phyloP scores from a whole-genome alignment of 1,140 invertebrate genomes.

The Pygmarrhopalites habei region DNA sequence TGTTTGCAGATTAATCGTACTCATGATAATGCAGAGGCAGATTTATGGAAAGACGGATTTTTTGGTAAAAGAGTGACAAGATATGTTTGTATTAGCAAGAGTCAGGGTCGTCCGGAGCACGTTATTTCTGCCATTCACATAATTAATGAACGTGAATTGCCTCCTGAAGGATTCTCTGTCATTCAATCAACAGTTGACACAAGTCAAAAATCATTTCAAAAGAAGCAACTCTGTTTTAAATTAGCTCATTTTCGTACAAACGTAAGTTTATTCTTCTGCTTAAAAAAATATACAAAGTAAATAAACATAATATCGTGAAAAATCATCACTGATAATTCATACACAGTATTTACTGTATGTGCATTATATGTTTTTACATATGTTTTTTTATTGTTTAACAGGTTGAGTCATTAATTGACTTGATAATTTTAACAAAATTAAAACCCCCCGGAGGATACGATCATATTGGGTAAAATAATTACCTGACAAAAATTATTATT shows the following conservation, averaged over 20 bases:
- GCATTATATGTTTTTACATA: too few relatives aligned
- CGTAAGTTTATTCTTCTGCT: too few relatives aligned
- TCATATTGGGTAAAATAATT: slow-evolving; percentile 42
- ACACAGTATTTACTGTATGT: too few relatives aligned
- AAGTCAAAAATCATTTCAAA: slow-evolving; percentile 47
- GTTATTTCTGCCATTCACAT: slow-evolving; percentile 45
- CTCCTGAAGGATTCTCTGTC: slow-evolving; percentile 46
- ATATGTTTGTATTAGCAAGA: slow-evolving; percentile 48
- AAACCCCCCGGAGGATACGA: slow-evolving; percentile 46
- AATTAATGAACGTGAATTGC: slow-evolving; percentile 45
- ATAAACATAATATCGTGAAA: too few relatives aligned
- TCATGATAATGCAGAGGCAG: slow-evolving; percentile 47
- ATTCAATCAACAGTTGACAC: slow-evolving; percentile 43
- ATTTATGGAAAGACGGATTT: slow-evolving; percentile 49
- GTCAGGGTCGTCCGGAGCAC: slow-evolving; percentile 44
- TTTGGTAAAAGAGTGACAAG: slow-evolving; percentile 45
- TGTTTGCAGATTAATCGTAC: slow-evolving; percentile 41
- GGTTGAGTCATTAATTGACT: slow-evolving; percentile 46
- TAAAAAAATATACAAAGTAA: too few relatives aligned
- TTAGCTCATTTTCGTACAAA: slow-evolving; percentile 43
- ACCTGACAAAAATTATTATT: neutral
- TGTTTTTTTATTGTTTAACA: too few relatives aligned
- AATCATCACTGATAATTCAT: too few relatives aligned
- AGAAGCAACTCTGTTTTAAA: slow-evolving; percentile 46
- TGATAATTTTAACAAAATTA: slow-evolving; percentile 45